Conservation (phyloP, 1,140 invertebrate genomes). For the Nomia melanderi region DNA sequence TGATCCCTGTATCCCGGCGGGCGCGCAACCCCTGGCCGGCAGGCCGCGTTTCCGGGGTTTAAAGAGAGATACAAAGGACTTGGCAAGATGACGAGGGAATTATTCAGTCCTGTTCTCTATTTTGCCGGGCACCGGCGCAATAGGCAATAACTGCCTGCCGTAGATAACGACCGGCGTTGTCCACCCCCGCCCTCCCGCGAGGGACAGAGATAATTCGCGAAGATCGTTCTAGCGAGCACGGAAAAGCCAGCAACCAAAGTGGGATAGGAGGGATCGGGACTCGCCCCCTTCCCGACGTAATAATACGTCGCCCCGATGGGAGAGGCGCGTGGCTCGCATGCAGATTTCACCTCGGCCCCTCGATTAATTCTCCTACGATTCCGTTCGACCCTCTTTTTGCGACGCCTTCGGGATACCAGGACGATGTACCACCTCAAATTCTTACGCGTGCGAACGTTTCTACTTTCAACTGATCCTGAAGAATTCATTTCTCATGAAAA, state of each 20-base stretch:
- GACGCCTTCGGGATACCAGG: background rate
- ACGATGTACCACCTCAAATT: background rate
- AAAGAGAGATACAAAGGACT: slow-evolving; percentile 47
- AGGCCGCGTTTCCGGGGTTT: slow-evolving; percentile 25
- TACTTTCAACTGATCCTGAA: background rate
- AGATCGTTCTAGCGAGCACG: slow-evolving; percentile 15
- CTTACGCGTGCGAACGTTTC: background rate
- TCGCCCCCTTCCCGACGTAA: slow-evolving; percentile 14
- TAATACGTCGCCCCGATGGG: slow-evolving; percentile 32
- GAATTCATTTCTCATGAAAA: slow-evolving; percentile 3
- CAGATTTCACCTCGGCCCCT: slow-evolving; percentile 2
- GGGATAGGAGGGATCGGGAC: background rate
- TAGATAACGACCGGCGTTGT: slow-evolving; percentile 39
- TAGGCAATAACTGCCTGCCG: slow-evolving; percentile 44
- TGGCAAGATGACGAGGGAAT: slow-evolving; percentile 48
- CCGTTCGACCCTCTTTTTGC: background rate
- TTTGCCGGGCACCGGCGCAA: slow-evolving; percentile 33
- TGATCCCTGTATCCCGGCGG: background rate
- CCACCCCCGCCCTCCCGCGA: background rate
- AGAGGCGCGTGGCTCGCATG: slow-evolving; percentile 37
- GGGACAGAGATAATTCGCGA: slow-evolving; percentile 47
- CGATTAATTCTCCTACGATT: slow-evolving; percentile 26
- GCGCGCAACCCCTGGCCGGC: no score
- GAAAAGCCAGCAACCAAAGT: slow-evolving; percentile 18
- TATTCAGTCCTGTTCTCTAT: slow-evolving; percentile 39